phyloP scores from a whole-genome alignment of 30 jellyfish, hydroid and myxozoan species.

The Aurelia sp. region DNA sequence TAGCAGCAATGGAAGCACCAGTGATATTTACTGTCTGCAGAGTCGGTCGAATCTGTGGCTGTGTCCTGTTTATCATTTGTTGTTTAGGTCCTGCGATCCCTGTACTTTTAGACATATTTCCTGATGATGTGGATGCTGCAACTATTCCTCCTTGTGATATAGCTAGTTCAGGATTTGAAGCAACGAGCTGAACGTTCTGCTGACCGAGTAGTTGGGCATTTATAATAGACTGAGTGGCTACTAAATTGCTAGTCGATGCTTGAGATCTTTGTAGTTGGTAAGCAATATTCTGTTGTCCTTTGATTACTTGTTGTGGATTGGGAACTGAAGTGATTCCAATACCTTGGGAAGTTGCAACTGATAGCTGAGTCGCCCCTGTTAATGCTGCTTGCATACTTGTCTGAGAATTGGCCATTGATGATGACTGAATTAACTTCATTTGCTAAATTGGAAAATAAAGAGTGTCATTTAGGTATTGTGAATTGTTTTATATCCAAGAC shows the following conservation, averaged over 20 bases:
- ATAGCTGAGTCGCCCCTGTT: constrained; percentile 40
- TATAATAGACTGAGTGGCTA: constrained; percentile 29
- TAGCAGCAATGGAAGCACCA: constrained; percentile 22
- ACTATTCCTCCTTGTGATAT: constrained; percentile 39
- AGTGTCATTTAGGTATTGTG: neutral
- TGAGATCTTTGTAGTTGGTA: constrained; percentile 63
- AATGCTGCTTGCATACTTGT: constrained; percentile 43
- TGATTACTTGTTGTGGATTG: constrained; percentile 51
- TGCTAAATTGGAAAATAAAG: neutral
- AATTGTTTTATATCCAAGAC: no score
- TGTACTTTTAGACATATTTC: constrained; percentile 33
- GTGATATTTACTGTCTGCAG: constrained; percentile 35
- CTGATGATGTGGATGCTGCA: constrained; percentile 42
- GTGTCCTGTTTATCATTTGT: constrained; percentile 20
- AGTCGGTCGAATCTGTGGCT: constrained; percentile 25
- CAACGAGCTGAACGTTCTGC: constrained; percentile 35
- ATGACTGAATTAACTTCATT: constrained; percentile 27
- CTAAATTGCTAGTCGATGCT: constrained; percentile 11
- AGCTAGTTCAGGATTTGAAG: constrained; percentile 26
- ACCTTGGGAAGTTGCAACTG: constrained; percentile 60
- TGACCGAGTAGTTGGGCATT: constrained; percentile 39
- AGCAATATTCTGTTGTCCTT: constrained; percentile 46
- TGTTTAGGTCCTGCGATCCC: constrained; percentile 28
- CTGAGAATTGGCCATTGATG: constrained; percentile 50
- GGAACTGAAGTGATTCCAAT: constrained; percentile 42